Evolutionary conservation across 35 echinoderm and acorn worm species (phyloP), one percentile per base, ranked within the genome.

Genomic region (Patiria miniata): DNA sequence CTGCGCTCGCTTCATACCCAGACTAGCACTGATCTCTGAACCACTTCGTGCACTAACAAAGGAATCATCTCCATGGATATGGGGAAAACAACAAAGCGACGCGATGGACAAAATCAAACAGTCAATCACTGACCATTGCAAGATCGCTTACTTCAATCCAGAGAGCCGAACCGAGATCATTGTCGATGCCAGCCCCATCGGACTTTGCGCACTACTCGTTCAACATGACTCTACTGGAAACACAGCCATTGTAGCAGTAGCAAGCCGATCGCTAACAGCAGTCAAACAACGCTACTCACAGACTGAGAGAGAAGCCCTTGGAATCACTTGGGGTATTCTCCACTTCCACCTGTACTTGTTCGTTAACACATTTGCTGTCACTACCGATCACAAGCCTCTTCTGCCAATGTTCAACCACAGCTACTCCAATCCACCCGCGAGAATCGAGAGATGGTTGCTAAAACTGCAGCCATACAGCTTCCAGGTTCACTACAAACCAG

Each of bases 341-440:
- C 87, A 93, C 44, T 93, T 91, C 65, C 91, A 93, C 36, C 68
- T 97, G 78, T 91, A 93, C 50, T 52, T 91, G 55, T 93, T 84
- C 85, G 91, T 83, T 65, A 87, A 77, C 81, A 17, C 37, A n/a
- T 93, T 90, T 68, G 47, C 73, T 29, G 95, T 93, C 7, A 65
- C 84, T 21, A 97, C 95, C 30, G 88, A 97, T 59, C 95, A 93
- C 60, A 97, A 97, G 55, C 84, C 95, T n/a, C 54, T 91, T 33
- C 15, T 97, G 8, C 88, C 91, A 34, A 55, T 97, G 36, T 94
- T 91, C 80, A 97, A 93, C 73, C 87, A 80, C 29, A 80, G 65
- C 39, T 32, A 79, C 38, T 79, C 84, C 77, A 90, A 81, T 68
- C 85, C 95, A 8, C 91, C 95, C 16, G 84, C 89, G 18, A 59